Base-by-base conservation (phyloP, 2,113 vertebrate species). In the Caracal caracal region DNA sequence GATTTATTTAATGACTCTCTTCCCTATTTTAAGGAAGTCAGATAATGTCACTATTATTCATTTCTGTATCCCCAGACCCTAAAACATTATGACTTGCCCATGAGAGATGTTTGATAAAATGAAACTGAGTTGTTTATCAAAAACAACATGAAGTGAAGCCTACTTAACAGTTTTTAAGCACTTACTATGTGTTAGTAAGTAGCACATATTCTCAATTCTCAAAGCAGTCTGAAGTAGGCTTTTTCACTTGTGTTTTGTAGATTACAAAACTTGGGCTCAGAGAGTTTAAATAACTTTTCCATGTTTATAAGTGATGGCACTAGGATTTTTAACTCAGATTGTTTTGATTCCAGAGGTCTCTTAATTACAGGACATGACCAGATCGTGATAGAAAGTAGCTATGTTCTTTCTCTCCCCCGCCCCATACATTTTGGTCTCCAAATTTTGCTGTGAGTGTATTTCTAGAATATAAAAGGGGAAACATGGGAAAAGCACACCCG, bases 241-340 rank as follows among this genome's bases (percentile, higher is more conserved):
- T 82, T 91, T 33, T 76, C 2, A 10, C 19, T 59, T 78, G 7
- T 35, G 33, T 71, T 84, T 68, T 59, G 0, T 84, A 73, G n/a
- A 61, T 63, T n/a, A 87, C 4, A 8, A 86, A 85, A 89, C 66
- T 43, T 81, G 68, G 4, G 4, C 87, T 84, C 49, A 79, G 10
- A 61, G 63, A 81, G 22, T 75, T 75, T 51, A 53, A 83, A 19
- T 75, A 53, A 63, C 35, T 82, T 90, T 80, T 86, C 49, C 81
- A 35, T 24, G 40, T 12, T 85, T 81, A 2, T 26, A 78, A 40
- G 26, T 65, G 53, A 40, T 56, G 51, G 59, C 65, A 35, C 5
- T 61, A 65, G 87, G 22, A 73, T 88, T 88, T 85, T 92, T 95
- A 91, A 86, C 40, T 85, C 24, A n/a, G 51, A 17, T 61, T 79